Percentiles rank a stretch among this genome's conserved stretches.
These are phyloP conservation scores for Drosophila malerkotliana DNA, from an alignment of 1,140 invertebrate species.

Conservation along the genomic window DNA sequence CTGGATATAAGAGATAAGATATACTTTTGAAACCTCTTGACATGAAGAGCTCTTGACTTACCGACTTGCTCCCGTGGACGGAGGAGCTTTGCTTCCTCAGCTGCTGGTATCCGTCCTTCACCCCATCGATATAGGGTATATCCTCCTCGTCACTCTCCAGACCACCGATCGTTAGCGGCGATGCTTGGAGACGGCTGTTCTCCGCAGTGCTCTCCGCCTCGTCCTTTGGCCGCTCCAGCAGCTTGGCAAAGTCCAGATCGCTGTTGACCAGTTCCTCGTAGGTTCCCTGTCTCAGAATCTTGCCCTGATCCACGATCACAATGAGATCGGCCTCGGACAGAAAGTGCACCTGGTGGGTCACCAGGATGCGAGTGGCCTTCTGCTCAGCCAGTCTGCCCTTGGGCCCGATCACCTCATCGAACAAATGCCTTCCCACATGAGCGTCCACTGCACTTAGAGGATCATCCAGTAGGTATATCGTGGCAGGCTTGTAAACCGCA, in stretches of 20 bases:
- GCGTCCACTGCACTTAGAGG: slow-evolving; percentile 91
- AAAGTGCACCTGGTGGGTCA: slow-evolving; percentile 94
- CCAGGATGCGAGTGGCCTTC: slow-evolving; percentile 89
- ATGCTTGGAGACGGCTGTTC: slow-evolving; percentile 21
- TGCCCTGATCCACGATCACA: slow-evolving; percentile 90
- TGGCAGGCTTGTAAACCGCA: slow-evolving; percentile 89
- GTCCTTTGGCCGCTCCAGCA: slow-evolving; percentile 84
- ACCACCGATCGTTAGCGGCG: slow-evolving; percentile 79
- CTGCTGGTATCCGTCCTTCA: slow-evolving; percentile 67
- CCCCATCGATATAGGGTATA: slow-evolving; percentile 82
- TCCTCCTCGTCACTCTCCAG: slow-evolving; percentile 77
- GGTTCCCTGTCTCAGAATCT: slow-evolving; percentile 85
- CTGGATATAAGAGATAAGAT: slow-evolving; percentile 3
- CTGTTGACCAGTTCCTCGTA: slow-evolving; percentile 85
- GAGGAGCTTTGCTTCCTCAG: slow-evolving; percentile 63
- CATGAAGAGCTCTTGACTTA: slow-evolving; percentile 21
- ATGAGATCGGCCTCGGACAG: slow-evolving; percentile 90
- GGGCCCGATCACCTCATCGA: slow-evolving; percentile 87
- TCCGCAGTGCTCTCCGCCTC: slow-evolving; percentile 34
- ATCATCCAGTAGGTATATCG: slow-evolving; percentile 92
- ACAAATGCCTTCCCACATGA: slow-evolving; percentile 88
- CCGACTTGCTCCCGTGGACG: slow-evolving; percentile 67
- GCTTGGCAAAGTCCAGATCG: slow-evolving; percentile 86
- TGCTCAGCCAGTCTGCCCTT: slow-evolving; percentile 85
- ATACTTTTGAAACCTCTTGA: background rate